A percentile compares a stretch with the other conserved stretches of the same genome.
phyloP scores from a whole-genome alignment of 2,113 vertebrate genomes.

The Xerus inauris region DNA sequence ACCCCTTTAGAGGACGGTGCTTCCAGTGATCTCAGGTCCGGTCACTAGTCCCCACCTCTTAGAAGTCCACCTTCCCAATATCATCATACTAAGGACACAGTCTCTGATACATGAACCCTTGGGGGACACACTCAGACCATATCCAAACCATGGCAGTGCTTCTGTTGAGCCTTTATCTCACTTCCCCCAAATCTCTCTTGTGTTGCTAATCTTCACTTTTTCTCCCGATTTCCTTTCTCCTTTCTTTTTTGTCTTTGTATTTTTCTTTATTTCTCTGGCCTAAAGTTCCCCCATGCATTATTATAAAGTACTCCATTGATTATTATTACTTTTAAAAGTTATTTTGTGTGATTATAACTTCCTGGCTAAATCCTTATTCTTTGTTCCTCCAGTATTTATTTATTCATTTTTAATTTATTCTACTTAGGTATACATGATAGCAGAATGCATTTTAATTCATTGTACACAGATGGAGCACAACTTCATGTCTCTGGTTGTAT shows the following conservation, averaged over 20 bases:
- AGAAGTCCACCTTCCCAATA: neutral
- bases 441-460: no score
- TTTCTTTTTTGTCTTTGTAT: neutral
- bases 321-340: neutral
- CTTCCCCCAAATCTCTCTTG: neutral
- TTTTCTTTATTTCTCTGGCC: neutral
- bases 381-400: no score
- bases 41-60: neutral
- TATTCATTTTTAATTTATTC: no score
- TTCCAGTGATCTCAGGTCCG: neutral
- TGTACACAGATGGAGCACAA: no score
- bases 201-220: neutral
- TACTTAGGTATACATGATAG: no score
- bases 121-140: neutral
- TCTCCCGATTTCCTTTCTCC: neutral
- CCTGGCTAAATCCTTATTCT: neutral
- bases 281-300: neutral
- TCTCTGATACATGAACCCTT: neutral
- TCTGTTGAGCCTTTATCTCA: neutral
- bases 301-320: neutral
- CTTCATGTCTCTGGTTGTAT: no score
- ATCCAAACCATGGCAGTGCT: neutral
- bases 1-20: neutral
- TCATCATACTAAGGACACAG: no score
- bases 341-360: neutral